Base-by-base conservation (phyloP, 1,140 invertebrate genomes). In the Drosophila melanica region DNA sequence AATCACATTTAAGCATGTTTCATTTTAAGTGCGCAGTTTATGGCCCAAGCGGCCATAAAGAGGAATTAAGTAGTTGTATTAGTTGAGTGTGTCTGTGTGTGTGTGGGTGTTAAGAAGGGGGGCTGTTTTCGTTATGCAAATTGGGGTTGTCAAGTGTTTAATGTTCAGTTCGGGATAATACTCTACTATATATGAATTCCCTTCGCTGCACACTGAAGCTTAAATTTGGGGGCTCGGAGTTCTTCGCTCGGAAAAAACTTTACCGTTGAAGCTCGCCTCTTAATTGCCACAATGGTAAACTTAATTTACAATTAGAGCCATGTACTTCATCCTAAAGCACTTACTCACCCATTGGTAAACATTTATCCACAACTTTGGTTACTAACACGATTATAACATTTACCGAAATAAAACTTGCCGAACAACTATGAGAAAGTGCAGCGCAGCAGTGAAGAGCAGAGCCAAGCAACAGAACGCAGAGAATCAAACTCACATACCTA, bases 1-100 rank as follows among this genome's bases (percentile, higher is more conserved):
- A 75, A 69, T 69, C 47, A 70, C 84, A 70, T 84, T 80, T 84
- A 89, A 89, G 76, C 80, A 72, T 89, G 85, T 89, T 89, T 89
- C 79, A 89, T 89, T 80, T 87, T 87, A 89, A 87, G 84, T 87
- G 84, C 82, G 65, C 84, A 82, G 79, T 87, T 86, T 89, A 87
- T 87, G 84, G 79, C 84, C 66, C 62, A 70, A 44, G 65, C 66
- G 79, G 71, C 79, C 73, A 82, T 89, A 87, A 87, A 87, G 67
- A 65, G 71, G 82, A 69, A 89, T 87, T 87, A 87, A 86, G 60
- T 75, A 75, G 66, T 70, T 70, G 67, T 70, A 64, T 69, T 75
- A 64, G 59, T 33, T 42, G 9, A 16, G 10, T 18, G 7, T 27
- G n/a, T 44, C 53, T 47, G 45, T 41, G 23, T 51, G 30, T 33